Percentiles rank a stretch among this genome's conserved stretches.
Evolutionary conservation across 2,888 invertebrate species (phyloP).

Genomic region (Leptinotarsa juncta): DNA sequence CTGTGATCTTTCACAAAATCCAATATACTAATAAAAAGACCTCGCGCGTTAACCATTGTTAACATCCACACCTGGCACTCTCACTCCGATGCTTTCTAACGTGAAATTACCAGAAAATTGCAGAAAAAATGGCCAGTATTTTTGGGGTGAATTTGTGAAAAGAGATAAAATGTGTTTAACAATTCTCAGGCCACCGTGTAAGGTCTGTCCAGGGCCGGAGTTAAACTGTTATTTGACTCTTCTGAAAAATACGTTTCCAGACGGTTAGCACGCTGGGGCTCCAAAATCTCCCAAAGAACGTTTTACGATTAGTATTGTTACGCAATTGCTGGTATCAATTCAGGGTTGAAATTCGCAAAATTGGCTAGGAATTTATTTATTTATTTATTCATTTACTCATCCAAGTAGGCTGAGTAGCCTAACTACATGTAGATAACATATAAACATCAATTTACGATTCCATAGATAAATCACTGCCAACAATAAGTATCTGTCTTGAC

Average conservation of each 20-base stretch:
- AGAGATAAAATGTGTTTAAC: slow-evolving; percentile 59
- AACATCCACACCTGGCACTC: slow-evolving; percentile 58
- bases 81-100: slow-evolving; percentile 54
- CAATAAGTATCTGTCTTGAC: no score
- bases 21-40: slow-evolving; percentile 59
- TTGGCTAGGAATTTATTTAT: no score
- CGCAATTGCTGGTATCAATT: no score
- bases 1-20: slow-evolving; percentile 57
- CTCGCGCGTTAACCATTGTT: slow-evolving; percentile 59
- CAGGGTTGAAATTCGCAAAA: no score
- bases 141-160: slow-evolving; percentile 58
- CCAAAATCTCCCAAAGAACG: no score
- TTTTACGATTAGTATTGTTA: no score
- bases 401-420: no score
- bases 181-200: slow-evolving; percentile 53
- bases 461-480: no score
- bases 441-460: no score
- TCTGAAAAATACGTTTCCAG: background rate
- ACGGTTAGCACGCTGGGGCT: background rate
- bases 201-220: slow-evolving; percentile 11
- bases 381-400: no score
- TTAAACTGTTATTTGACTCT: background rate
- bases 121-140: slow-evolving; percentile 53
- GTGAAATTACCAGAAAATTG: slow-evolving; percentile 65
- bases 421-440: no score